Evolutionary conservation across 2,888 invertebrate species (phyloP).

Genomic region (Lamproptera curius): DNA sequence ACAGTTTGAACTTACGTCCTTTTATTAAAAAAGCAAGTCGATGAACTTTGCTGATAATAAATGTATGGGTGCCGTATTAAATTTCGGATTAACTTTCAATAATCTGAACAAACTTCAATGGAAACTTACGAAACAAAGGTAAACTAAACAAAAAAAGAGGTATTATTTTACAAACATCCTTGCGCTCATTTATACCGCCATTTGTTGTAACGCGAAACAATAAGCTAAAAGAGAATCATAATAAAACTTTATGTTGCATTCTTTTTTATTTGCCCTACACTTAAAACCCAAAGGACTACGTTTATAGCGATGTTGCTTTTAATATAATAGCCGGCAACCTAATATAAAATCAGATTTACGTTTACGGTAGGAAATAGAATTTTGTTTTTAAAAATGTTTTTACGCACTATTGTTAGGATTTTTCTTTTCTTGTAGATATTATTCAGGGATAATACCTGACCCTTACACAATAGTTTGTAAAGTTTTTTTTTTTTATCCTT

Average conservation of each 20-base stretch:
- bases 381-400: too few relatives aligned
- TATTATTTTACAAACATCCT: conserved; percentile 4
- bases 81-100: not conserved
- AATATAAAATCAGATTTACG: conserved; percentile 9
- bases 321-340: conserved; percentile 11
- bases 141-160: conserved; percentile 8
- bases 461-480: too few relatives aligned
- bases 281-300: conserved; percentile 17
- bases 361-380: not conserved
- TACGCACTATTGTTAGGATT: too few relatives aligned
- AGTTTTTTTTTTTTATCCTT: too few relatives aligned
- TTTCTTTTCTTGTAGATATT: too few relatives aligned
- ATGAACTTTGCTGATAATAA: too few relatives aligned
- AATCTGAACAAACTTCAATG: not conserved
- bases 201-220: conserved; percentile 20
- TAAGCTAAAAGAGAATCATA: conserved; percentile 21
- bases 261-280: conserved; percentile 19
- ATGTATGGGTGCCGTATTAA: too few relatives aligned
- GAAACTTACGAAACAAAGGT: not conserved
- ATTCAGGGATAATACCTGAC: too few relatives aligned
- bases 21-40: too few relatives aligned
- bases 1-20: too few relatives aligned
- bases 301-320: conserved; percentile 19
- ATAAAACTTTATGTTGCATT: conserved; percentile 22
- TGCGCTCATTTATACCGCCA: conserved; percentile 16